These are phyloP conservation scores for Hypena proboscidalis DNA, from an alignment of 2,888 invertebrate genomes.

Conservation along the genomic window DNA sequence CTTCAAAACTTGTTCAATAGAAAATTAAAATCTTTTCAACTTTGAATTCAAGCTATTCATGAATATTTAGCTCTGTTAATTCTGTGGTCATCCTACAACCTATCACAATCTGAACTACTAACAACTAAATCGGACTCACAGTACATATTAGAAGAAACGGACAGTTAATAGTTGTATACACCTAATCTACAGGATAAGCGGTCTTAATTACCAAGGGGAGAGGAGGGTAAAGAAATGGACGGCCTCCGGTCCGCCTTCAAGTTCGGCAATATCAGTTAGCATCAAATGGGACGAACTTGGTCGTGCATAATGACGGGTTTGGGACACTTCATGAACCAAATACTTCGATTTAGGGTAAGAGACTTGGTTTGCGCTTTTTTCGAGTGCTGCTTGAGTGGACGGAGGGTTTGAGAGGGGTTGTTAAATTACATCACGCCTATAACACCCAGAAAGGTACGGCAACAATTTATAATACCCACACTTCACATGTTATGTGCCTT, in stretches of 20 bases:
- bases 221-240: slow-evolving; percentile 54
- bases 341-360: slow-evolving; percentile 24
- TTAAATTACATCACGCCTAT: no score
- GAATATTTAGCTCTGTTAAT: neutral
- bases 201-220: slow-evolving; percentile 54
- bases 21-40: no score
- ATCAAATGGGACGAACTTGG: slow-evolving; percentile 55
- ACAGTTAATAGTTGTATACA: slow-evolving; percentile 45
- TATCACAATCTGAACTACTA: neutral
- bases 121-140: slow-evolving; percentile 17
- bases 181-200: slow-evolving; percentile 51
- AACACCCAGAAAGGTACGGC: no score
- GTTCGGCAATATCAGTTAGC: slow-evolving; percentile 63
- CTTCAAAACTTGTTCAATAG: no score
- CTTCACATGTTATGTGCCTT: no score
- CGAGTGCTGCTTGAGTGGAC: slow-evolving; percentile 4
- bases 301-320: slow-evolving; percentile 52
- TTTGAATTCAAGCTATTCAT: no score
- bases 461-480: neutral
- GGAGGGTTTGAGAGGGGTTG: neutral
- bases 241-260: slow-evolving; percentile 56
- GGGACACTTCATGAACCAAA: slow-evolving; percentile 32
- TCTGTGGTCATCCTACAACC: neutral
- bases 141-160: slow-evolving; percentile 34
- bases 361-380: slow-evolving; percentile 8